Evolutionary conservation across 2,113 vertebrate species (phyloP).

Genomic region (Nicator chloris): DNA sequence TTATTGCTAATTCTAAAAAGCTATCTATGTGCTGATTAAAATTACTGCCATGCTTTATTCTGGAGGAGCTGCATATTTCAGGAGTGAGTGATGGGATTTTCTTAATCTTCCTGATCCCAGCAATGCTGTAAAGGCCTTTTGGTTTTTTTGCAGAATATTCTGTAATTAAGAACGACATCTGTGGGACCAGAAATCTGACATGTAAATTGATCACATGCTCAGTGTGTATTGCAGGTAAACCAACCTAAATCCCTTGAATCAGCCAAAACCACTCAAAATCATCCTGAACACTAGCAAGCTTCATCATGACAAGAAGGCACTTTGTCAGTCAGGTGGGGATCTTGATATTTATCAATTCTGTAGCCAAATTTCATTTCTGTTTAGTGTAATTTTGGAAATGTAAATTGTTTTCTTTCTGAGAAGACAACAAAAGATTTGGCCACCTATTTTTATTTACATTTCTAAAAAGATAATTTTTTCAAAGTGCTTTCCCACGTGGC

Average conservation of each 20-base stretch:
- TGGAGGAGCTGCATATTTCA: neutral
- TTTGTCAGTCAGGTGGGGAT: neutral
- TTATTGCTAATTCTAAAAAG: neutral
- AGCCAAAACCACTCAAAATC: neutral
- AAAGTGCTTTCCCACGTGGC: neutral
- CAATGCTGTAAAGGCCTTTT: neutral
- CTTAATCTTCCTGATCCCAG: neutral
- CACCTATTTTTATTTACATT: neutral
- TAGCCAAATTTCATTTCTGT: neutral
- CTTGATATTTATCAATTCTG: neutral
- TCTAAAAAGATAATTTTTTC: neutral
- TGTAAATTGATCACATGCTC: neutral
- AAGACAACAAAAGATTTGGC: neutral
- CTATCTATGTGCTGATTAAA: neutral
- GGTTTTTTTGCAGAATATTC: neutral
- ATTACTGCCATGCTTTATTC: neutral
- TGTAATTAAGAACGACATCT: neutral
- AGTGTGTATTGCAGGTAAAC: neutral
- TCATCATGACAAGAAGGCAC: neutral
- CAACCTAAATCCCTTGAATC: neutral
- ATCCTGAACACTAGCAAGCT: neutral
- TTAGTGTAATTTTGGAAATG: neutral
- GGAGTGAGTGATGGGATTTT: neutral
- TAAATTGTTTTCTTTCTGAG: neutral
- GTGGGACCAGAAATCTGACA: neutral